phyloP scores from a whole-genome alignment of 2,113 vertebrate genomes.

The Sinocyclocheilus anophthalmus region DNA sequence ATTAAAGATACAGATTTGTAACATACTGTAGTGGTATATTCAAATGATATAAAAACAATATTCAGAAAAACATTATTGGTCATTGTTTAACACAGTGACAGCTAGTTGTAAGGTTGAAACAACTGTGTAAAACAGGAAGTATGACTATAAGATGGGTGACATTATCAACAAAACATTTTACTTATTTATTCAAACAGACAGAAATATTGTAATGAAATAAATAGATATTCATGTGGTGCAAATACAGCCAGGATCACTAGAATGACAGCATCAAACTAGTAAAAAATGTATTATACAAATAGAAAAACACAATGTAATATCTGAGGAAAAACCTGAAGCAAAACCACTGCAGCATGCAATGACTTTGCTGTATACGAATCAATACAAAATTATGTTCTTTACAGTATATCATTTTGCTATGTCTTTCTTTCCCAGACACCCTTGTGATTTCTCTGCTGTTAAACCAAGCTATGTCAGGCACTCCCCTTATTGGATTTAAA shows the following conservation, averaged over 20 bases:
- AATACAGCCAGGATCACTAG: neutral
- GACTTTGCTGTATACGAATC: conserved; percentile 7
- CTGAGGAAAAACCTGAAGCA: neutral
- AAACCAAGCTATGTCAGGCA: neutral
- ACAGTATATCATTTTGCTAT: neutral
- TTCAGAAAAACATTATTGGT: neutral
- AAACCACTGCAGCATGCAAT: neutral
- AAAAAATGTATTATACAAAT: neutral
- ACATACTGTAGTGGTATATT: neutral
- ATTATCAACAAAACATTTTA: too few species aligned
- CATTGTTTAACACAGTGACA: neutral
- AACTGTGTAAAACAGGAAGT: too few species aligned
- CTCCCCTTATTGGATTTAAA: conserved; percentile 36
- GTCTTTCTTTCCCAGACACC: conserved; percentile 1
- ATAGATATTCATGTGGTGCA: neutral
- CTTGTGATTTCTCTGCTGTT: conserved; percentile 13
- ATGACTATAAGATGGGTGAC: too few species aligned
- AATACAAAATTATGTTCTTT: neutral
- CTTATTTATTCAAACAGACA: too few species aligned
- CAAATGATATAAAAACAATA: neutral
- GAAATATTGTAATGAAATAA: neutral
- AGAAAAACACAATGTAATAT: neutral
- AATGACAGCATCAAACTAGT: neutral
- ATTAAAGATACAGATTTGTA: neutral
- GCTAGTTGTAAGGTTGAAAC: too few species aligned